phyloP scores from a whole-genome alignment of 2,797 vertebrate species.

The Poeciliopsis turneri region DNA sequence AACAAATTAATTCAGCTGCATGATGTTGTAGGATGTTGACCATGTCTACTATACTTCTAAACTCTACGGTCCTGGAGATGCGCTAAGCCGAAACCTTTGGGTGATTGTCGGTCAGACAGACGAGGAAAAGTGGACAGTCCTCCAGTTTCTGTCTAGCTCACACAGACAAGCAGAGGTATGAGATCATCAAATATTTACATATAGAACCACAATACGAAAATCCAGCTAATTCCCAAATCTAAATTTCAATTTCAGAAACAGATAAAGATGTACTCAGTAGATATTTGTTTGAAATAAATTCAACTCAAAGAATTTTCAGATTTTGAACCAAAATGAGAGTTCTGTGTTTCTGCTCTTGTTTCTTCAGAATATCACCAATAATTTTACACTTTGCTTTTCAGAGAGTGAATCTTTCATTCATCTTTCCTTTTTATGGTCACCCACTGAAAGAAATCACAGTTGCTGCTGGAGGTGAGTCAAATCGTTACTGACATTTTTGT shows the following conservation, averaged over 20 bases:
- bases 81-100: conserved; percentile 86
- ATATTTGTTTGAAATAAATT: neutral
- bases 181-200: neutral
- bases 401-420: conserved; percentile 95
- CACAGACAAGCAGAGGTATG: conserved; percentile 89
- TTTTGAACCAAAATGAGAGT: neutral
- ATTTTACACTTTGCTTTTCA: conserved; percentile 69
- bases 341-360: neutral
- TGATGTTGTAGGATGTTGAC: conserved; percentile 81
- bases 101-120: conserved; percentile 88
- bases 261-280: neutral
- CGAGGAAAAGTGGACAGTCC: conserved; percentile 85
- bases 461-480: conserved; percentile 90
- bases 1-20: neutral
- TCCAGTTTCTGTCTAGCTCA: conserved; percentile 88
- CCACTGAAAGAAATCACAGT: conserved; percentile 92
- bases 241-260: neutral
- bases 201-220: neutral
- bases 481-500: neutral
- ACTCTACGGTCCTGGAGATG: conserved; percentile 84
- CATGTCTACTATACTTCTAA: conserved; percentile 94
- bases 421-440: conserved; percentile 97
- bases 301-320: neutral
- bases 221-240: neutral
- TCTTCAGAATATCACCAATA: neutral